A percentile compares a stretch with the other conserved stretches of the same genome.
Conservation (phyloP, 2,888 invertebrate species). For the Drosophila recens region DNA sequence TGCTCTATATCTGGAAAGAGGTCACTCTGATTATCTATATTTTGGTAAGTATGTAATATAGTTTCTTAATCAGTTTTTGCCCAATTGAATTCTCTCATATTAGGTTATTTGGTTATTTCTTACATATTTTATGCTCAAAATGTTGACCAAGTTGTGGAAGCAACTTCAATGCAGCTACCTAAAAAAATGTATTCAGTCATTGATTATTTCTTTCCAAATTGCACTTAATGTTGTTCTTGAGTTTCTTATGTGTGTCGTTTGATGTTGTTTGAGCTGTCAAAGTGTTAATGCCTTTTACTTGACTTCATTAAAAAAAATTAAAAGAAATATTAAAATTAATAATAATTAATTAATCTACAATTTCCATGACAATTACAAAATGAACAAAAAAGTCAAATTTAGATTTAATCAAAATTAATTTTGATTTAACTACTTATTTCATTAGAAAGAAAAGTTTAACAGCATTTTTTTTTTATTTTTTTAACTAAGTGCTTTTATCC, state of each 20-base stretch:
- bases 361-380: not conserved
- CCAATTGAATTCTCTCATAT: not conserved
- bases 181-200: constrained; percentile 2
- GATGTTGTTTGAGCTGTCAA: constrained; percentile 1
- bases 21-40: too few species aligned
- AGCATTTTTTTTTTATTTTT: not conserved
- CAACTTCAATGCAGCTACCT: not conserved
- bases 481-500: not conserved
- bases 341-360: not conserved
- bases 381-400: not conserved
- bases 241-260: not conserved
- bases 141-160: not conserved
- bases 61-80: too few species aligned
- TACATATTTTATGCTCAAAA: not conserved
- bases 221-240: not conserved
- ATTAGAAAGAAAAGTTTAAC: not conserved
- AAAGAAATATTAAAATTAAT: not conserved
- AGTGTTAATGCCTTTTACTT: constrained; percentile 3
- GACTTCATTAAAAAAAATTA: constrained; percentile 2
- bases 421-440: not conserved
- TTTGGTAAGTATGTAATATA: too few species aligned
- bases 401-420: not conserved
- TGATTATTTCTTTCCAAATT: constrained; percentile 1
- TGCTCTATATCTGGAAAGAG: too few species aligned
- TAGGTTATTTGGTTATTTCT: not conserved